Evolutionary conservation across 2,797 vertebrate genomes (phyloP).

Genomic region (Epinephelus coioides): DNA sequence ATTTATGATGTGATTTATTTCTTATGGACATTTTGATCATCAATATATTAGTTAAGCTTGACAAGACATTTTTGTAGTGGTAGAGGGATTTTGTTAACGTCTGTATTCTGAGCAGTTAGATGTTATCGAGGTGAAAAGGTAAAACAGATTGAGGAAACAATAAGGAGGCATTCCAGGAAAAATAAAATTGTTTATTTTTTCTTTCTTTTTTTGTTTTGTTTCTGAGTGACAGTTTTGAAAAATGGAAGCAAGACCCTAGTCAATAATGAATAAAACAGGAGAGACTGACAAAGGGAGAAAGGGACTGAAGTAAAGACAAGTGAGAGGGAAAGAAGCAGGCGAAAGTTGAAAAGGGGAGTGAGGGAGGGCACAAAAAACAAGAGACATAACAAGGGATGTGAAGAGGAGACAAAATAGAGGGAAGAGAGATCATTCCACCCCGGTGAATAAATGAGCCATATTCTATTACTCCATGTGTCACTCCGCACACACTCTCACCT

Average conservation of each 20-base stretch:
- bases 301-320: not conserved
- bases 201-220: not conserved
- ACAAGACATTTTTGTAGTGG: not conserved
- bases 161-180: not conserved
- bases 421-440: not conserved
- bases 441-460: constrained; percentile 24
- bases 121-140: not conserved
- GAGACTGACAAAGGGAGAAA: constrained; percentile 1
- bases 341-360: not conserved
- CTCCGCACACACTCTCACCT: constrained; percentile 18
- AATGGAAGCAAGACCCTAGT: constrained; percentile 5
- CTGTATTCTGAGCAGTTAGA: not conserved
- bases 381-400: not conserved
- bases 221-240: constrained; percentile 33
- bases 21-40: not conserved
- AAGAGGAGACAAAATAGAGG: constrained; percentile 15
- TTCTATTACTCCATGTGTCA: constrained; percentile 35
- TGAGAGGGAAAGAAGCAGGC: constrained; percentile 7
- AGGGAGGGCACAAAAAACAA: not conserved
- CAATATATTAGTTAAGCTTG: not conserved
- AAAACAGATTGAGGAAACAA: not conserved
- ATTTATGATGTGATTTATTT: not conserved
- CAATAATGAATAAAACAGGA: constrained; percentile 47
- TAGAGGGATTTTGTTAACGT: not conserved
- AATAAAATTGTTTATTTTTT: not conserved